phyloP scores from a whole-genome alignment of 1,140 invertebrate genomes.

The Archivesica marissinica region DNA sequence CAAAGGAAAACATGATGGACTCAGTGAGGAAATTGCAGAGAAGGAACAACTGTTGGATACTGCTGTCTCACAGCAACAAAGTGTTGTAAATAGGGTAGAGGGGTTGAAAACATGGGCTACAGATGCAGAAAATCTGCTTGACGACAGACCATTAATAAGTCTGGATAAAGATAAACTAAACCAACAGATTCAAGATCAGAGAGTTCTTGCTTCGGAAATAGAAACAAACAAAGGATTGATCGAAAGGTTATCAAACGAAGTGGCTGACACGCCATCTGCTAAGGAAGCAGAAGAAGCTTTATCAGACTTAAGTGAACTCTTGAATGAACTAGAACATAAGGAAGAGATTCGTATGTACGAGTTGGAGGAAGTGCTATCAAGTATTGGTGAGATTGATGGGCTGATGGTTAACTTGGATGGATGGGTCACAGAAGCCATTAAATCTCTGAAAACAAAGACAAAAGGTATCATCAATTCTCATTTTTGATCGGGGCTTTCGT shows the following conservation, averaged over 20 bases:
- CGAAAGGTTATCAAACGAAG: slow-evolving; percentile 71
- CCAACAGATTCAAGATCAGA: slow-evolving; percentile 94
- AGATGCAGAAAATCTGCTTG: slow-evolving; percentile 90
- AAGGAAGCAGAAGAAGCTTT: slow-evolving; percentile 90
- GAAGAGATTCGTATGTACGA: slow-evolving; percentile 96
- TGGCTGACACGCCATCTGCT: slow-evolving; percentile 87
- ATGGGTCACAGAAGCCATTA: slow-evolving; percentile 77
- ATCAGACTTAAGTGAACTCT: slow-evolving; percentile 94
- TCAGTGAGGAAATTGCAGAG: slow-evolving; percentile 90
- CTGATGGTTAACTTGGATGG: slow-evolving; percentile 83
- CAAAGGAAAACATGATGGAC: slow-evolving; percentile 90
- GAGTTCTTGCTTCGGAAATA: slow-evolving; percentile 91
- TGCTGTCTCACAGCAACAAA: slow-evolving; percentile 95
- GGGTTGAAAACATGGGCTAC: slow-evolving; percentile 92
- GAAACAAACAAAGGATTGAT: slow-evolving; percentile 89
- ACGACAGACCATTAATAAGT: slow-evolving; percentile 91
- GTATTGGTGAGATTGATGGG: slow-evolving; percentile 94
- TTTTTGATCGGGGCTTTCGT: not conserved
- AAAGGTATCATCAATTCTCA: slow-evolving; percentile 48
- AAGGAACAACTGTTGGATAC: slow-evolving; percentile 94
- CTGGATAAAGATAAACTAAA: slow-evolving; percentile 95
- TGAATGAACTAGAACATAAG: slow-evolving; percentile 95
- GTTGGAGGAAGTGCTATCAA: slow-evolving; percentile 93
- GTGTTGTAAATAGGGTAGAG: slow-evolving; percentile 95
- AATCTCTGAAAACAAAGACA: slow-evolving; percentile 72